Percentiles rank a stretch among this genome's conserved stretches.
phyloP scores from a whole-genome alignment of 23 tunicate species.

The Clavelina lepadiformis region DNA sequence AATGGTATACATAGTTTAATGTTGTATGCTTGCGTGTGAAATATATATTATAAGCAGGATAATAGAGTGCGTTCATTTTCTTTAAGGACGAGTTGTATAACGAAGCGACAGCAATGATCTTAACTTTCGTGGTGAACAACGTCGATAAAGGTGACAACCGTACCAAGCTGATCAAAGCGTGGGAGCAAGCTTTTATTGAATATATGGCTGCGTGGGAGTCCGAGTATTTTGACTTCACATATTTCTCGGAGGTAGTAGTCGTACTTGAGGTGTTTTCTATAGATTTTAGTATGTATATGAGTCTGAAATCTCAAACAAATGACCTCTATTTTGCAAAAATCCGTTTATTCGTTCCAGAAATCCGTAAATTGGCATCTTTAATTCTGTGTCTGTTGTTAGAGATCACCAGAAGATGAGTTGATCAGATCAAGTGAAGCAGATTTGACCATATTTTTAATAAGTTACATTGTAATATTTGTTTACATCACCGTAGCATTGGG shows the following conservation, averaged over 20 bases:
- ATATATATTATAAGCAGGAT: too few relatives aligned
- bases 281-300: background rate
- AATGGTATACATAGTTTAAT: too few relatives aligned
- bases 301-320: background rate
- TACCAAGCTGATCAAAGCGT: conserved; percentile 52
- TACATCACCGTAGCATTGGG: conserved; percentile 97
- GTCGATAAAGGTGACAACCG: conserved; percentile 37
- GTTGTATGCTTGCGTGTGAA: too few relatives aligned
- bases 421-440: conserved; percentile 73
- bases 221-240: conserved; percentile 73
- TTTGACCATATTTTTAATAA: conserved; percentile 68
- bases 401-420: conserved; percentile 96
- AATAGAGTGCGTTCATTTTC: background rate
- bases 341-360: background rate
- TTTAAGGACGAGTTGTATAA: conserved; percentile 54
- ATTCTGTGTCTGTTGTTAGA: conserved; percentile 33
- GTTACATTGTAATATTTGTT: conserved; percentile 88
- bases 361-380: too few relatives aligned
- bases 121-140: conserved; percentile 73
- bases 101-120: conserved; percentile 48
- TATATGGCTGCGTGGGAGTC: conserved; percentile 41
- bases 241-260: conserved; percentile 75
- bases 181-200: conserved; percentile 77
- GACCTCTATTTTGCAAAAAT: background rate
- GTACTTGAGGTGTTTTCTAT: background rate